phyloP scores from a whole-genome alignment of 1,140 invertebrate genomes.

The Drosophila insularis region DNA sequence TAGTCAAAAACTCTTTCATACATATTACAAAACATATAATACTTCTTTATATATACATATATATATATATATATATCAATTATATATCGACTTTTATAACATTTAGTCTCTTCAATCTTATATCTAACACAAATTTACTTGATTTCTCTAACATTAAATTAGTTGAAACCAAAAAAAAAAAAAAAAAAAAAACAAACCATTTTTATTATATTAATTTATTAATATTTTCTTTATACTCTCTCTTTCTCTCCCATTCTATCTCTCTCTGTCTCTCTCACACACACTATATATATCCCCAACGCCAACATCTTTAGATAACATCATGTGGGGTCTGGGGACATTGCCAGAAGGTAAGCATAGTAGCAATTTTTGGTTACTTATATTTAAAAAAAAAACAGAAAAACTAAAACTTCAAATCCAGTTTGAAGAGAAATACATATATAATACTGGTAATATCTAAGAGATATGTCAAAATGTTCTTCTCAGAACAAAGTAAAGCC shows the following conservation, averaged over 20 bases:
- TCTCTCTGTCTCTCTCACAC: slow-evolving; percentile 47
- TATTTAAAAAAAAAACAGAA: too few relatives aligned
- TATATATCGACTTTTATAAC: slow-evolving; percentile 31
- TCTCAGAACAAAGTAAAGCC: too few relatives aligned
- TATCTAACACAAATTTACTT: slow-evolving; percentile 50
- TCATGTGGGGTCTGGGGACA: slow-evolving; percentile 98
- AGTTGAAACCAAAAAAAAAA: not conserved
- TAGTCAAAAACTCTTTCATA: slow-evolving; percentile 5
- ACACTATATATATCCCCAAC: too few relatives aligned
- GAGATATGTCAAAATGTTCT: too few relatives aligned
- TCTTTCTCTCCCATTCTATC: slow-evolving; percentile 61
- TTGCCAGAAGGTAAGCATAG: slow-evolving; percentile 94
- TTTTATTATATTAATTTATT: slow-evolving; percentile 64
- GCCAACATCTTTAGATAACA: slow-evolving; percentile 88
- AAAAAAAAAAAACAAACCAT: slow-evolving; percentile 22
- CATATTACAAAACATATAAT: too few relatives aligned
- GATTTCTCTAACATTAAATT: slow-evolving; percentile 42
- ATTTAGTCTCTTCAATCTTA: slow-evolving; percentile 42
- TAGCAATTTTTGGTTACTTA: too few relatives aligned
- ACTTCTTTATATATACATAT: slow-evolving; percentile 15
- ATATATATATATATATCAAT: slow-evolving; percentile 30
- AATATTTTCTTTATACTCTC: slow-evolving; percentile 36
- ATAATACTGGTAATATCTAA: too few relatives aligned
- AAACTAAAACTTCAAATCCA: too few relatives aligned
- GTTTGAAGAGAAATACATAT: too few relatives aligned